These are phyloP conservation scores for Eupithecia vulgata DNA, from an alignment of 2,888 invertebrate species.

Conservation along the genomic window DNA sequence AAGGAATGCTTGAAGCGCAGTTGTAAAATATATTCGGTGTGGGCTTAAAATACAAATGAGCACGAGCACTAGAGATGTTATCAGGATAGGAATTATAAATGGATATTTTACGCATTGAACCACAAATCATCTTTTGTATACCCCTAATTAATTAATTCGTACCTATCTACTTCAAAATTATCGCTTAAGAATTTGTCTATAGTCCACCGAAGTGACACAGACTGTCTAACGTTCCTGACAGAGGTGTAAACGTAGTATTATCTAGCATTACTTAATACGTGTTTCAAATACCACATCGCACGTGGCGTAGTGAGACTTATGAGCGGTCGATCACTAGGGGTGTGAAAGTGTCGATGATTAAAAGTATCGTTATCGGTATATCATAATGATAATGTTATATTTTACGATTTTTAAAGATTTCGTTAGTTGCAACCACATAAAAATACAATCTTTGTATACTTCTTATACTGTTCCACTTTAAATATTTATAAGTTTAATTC, in stretches of 20 bases:
- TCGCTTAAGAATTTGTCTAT: background rate
- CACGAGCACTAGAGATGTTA: background rate
- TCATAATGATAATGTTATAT: no score
- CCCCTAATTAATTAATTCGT: no score
- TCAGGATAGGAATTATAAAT: no score
- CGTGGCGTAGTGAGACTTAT: constrained; percentile 23
- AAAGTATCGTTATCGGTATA: background rate
- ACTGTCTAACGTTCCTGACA: constrained; percentile 36
- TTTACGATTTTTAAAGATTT: no score
- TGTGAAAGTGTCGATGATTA: constrained; percentile 19
- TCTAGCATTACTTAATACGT: constrained; percentile 34
- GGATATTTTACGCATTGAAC: no score
- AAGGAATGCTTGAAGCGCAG: background rate
- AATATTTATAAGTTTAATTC: background rate
- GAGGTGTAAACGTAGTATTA: constrained; percentile 43
- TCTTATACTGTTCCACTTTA: background rate
- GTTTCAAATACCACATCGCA: constrained; percentile 36
- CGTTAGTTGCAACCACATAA: no score
- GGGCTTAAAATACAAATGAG: background rate
- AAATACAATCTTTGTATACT: background rate
- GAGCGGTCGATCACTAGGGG: constrained; percentile 23
- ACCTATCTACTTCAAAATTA: background rate
- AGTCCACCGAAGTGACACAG: constrained; percentile 17
- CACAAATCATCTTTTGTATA: no score
- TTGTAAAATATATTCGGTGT: background rate